Conservation (phyloP, 2,888 invertebrate genomes). For the Lysandra coridon region DNA sequence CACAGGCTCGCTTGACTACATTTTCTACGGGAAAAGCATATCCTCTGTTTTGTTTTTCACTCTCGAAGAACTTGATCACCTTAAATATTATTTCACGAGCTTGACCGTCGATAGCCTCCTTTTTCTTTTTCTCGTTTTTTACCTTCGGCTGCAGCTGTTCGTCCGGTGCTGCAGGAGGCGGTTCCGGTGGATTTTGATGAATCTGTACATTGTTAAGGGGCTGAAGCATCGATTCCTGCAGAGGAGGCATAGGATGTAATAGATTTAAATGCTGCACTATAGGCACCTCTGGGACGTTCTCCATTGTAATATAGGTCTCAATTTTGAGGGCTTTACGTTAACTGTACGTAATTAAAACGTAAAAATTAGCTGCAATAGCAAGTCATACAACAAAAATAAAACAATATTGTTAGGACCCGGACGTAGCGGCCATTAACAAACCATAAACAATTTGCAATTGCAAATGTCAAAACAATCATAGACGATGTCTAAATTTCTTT, state of each 20-base stretch:
- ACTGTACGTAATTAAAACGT: background rate
- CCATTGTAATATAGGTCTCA: conserved; percentile 36
- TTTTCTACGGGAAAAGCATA: conserved; percentile 74
- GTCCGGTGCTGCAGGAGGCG: conserved; percentile 35
- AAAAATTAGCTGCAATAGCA: conserved; percentile 12
- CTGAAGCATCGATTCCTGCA: conserved; percentile 35
- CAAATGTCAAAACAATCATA: background rate
- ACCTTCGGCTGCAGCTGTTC: conserved; percentile 47
- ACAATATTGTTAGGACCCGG: background rate
- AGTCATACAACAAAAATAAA: conserved; percentile 13
- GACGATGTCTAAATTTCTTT: no score
- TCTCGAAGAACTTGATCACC: conserved; percentile 74
- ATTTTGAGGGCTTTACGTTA: conserved; percentile 29
- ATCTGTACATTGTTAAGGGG: conserved; percentile 37
- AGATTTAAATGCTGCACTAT: conserved; percentile 35
- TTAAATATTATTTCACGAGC: conserved; percentile 72
- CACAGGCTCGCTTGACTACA: conserved; percentile 70
- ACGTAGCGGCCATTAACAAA: conserved; percentile 39
- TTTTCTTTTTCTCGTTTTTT: conserved; percentile 65
- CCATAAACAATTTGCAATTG: background rate
- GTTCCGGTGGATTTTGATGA: conserved; percentile 39
- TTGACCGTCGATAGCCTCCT: conserved; percentile 72
- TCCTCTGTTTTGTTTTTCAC: conserved; percentile 73
- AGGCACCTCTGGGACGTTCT: conserved; percentile 35
- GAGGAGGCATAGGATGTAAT: conserved; percentile 35